These are phyloP conservation scores for Acronicta psi DNA, from an alignment of 2,888 invertebrate genomes.

Conservation along the genomic window DNA sequence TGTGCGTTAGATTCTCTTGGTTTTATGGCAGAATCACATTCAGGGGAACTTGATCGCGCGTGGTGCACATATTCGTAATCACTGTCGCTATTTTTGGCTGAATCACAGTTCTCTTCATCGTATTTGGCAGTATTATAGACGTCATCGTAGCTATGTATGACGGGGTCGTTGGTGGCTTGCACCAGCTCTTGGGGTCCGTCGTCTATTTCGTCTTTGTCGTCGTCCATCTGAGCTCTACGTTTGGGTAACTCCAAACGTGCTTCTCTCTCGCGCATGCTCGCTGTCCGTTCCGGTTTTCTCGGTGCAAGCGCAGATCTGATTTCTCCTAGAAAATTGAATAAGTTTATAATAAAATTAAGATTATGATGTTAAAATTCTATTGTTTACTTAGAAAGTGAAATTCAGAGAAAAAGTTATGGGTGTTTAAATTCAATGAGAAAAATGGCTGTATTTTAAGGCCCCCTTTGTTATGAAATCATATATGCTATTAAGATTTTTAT, in stretches of 20 bases:
- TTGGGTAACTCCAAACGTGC: slow-evolving; percentile 90
- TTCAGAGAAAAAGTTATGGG: not conserved
- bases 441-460: not conserved
- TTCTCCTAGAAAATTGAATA: slow-evolving; percentile 90
- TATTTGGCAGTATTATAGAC: slow-evolving; percentile 85
- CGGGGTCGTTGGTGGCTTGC: slow-evolving; percentile 83
- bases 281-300: slow-evolving; percentile 95
- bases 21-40: slow-evolving; percentile 90
- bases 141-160: slow-evolving; percentile 85
- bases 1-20: slow-evolving; percentile 70
- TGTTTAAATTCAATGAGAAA: no score
- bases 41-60: slow-evolving; percentile 91
- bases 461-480: not conserved
- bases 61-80: slow-evolving; percentile 91
- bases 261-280: slow-evolving; percentile 95
- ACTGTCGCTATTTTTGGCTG: slow-evolving; percentile 88
- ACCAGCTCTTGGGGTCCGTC: slow-evolving; percentile 82
- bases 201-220: slow-evolving; percentile 87
- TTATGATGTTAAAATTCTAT: slow-evolving; percentile 33
- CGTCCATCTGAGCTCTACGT: slow-evolving; percentile 83
- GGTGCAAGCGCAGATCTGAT: slow-evolving; percentile 94
- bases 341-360: slow-evolving; percentile 40
- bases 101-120: slow-evolving; percentile 82
- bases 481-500: not conserved
- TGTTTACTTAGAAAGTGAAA: slow-evolving; percentile 27